Evolutionary conservation across 2,113 vertebrate species (phyloP).

Genomic region (Aldabrachelys gigantea): DNA sequence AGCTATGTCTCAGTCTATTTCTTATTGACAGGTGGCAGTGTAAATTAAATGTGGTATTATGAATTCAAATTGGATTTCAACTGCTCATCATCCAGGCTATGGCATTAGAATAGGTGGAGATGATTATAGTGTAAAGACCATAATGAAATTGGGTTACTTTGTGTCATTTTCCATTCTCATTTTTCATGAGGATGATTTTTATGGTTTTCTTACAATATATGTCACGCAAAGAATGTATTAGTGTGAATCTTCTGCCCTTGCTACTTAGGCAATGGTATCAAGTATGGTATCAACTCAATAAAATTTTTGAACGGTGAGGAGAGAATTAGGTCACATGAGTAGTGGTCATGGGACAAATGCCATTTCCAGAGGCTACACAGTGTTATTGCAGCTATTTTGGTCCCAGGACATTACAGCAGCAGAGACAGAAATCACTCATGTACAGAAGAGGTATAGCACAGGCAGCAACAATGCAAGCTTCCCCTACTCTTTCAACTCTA

Average conservation of each 20-base stretch:
- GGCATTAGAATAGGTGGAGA: constrained; percentile 70
- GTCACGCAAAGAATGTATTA: constrained; percentile 36
- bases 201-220: constrained; percentile 59
- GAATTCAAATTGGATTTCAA: constrained; percentile 80
- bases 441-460: neutral
- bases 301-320: neutral
- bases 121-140: constrained; percentile 58
- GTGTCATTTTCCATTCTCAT: constrained; percentile 57
- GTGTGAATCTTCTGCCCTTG: constrained; percentile 13
- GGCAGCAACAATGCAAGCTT: neutral
- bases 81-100: constrained; percentile 70
- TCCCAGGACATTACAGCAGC: neutral
- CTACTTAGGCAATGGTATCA: neutral
- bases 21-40: constrained; percentile 78
- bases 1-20: constrained; percentile 70
- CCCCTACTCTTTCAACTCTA: neutral
- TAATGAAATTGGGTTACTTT: constrained; percentile 58
- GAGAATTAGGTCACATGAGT: neutral
- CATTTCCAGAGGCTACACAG: neutral
- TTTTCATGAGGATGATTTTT: constrained; percentile 60
- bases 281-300: neutral
- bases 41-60: constrained; percentile 79
- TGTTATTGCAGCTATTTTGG: neutral
- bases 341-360: neutral
- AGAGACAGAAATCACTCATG: neutral